phyloP scores from a whole-genome alignment of 2,113 vertebrate genomes.

The Myrmecobius fasciatus region DNA sequence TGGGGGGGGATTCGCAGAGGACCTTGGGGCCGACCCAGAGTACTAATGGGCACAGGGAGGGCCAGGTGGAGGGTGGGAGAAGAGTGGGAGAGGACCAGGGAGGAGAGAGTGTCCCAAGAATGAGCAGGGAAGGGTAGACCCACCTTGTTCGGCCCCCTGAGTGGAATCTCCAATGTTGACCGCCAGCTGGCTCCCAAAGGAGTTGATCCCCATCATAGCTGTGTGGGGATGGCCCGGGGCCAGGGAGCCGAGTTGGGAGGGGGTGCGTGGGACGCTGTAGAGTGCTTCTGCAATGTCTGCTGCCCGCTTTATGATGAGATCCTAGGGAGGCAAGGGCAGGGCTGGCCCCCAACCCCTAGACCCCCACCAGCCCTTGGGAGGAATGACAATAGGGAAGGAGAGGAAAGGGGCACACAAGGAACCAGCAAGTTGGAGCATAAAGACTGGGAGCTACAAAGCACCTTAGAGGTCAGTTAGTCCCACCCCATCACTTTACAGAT shows the following conservation, averaged over 20 bases:
- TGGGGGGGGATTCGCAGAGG: not conserved
- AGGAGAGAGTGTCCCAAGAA: too few species aligned
- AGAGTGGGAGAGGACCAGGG: not conserved
- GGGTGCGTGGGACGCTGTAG: constrained; percentile 94
- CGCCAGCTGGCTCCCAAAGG: constrained; percentile 93
- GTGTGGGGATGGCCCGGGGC: constrained; percentile 88
- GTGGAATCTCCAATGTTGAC: constrained; percentile 92
- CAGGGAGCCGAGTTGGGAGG: constrained; percentile 92
- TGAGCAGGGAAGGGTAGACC: constrained; percentile 30
- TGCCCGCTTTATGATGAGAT: constrained; percentile 95
- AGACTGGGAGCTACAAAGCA: not conserved
- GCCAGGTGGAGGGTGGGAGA: not conserved
- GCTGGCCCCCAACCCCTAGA: not conserved
- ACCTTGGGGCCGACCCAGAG: not conserved
- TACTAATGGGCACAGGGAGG: not conserved
- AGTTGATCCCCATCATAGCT: constrained; percentile 92
- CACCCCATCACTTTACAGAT: not conserved
- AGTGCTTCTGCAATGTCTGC: constrained; percentile 96
- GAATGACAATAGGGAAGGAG: not conserved
- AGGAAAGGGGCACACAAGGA: not conserved
- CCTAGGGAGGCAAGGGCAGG: constrained; percentile 81
- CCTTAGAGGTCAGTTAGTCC: not conserved
- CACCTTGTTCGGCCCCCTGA: constrained; percentile 92
- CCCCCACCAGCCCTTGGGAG: not conserved
- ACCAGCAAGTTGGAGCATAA: not conserved